Percentiles rank a stretch among this genome's conserved stretches.
phyloP scores from a whole-genome alignment of 2,797 vertebrate species.

The Gadopsis marmoratus region DNA sequence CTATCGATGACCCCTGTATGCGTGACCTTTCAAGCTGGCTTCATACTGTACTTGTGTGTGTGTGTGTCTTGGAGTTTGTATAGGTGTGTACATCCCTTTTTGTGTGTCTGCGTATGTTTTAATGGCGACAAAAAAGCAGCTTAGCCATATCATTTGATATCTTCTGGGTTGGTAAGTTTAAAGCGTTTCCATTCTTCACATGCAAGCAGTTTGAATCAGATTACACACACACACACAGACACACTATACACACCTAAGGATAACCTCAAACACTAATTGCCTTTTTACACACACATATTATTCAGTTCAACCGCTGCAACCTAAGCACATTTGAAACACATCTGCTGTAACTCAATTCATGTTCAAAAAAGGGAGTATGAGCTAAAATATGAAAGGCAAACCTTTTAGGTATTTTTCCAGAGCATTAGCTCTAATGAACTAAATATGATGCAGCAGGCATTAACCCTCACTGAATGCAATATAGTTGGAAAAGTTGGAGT shows the following conservation, averaged over 20 bases:
- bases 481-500: constrained; percentile 6
- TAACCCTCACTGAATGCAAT: constrained; percentile 17
- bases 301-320: constrained; percentile 48
- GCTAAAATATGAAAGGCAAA: constrained; percentile 29
- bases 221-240: constrained; percentile 1
- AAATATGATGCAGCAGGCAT: constrained; percentile 22
- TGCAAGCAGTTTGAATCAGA: constrained; percentile 23
- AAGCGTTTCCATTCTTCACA: constrained; percentile 47
- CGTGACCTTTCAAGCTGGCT: constrained; percentile 38
- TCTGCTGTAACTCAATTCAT: constrained; percentile 51
- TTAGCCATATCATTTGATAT: constrained; percentile 43
- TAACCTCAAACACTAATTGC: constrained; percentile 55
- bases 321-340: constrained; percentile 46
- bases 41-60: constrained; percentile 5
- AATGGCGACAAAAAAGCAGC: constrained; percentile 37
- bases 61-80: background rate
- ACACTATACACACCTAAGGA: constrained; percentile 4
- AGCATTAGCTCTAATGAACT: constrained; percentile 43
- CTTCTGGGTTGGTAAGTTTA: constrained; percentile 23
- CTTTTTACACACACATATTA: constrained; percentile 42
- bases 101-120: constrained; percentile 25
- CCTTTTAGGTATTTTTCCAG: constrained; percentile 35
- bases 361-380: constrained; percentile 13
- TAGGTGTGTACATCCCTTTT: background rate
- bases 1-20: constrained; percentile 41